Conservation (phyloP, 2,113 vertebrate genomes). For the Pedionomus torquatus region DNA sequence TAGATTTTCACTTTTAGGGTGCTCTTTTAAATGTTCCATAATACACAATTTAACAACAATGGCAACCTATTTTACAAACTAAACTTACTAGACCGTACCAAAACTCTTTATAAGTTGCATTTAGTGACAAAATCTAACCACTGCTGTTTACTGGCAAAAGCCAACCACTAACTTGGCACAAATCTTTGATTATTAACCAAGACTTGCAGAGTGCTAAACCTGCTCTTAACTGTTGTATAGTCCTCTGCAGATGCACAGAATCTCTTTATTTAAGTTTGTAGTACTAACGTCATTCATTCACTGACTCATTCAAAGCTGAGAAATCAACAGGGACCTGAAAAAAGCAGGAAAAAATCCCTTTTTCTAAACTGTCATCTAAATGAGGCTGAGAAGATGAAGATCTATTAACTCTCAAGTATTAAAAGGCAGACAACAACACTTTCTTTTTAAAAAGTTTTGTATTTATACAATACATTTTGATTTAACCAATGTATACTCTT, state of each 20-base stretch:
- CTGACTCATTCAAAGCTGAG: background rate
- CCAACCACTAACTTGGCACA: background rate
- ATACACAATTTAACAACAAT: background rate
- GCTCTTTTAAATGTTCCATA: background rate
- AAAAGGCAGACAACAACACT: background rate
- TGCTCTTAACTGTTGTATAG: background rate
- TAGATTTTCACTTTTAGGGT: background rate
- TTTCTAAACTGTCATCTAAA: background rate
- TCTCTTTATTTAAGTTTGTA: background rate
- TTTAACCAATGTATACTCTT: background rate
- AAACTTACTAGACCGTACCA: background rate
- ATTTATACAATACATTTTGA: background rate
- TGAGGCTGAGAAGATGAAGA: background rate
- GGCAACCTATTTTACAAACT: background rate
- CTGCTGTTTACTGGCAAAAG: background rate
- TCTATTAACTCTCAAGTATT: background rate
- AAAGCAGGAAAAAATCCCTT: background rate
- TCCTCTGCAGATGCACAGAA: background rate
- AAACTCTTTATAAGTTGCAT: background rate
- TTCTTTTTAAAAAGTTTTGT: background rate
- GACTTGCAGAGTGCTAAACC: background rate
- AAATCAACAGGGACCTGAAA: background rate
- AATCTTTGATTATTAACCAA: background rate
- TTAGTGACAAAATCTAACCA: background rate
- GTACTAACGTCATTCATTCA: background rate